These are phyloP conservation scores for Ceriagrion tenellum DNA, from an alignment of 2,888 invertebrate species.

Conservation along the genomic window DNA sequence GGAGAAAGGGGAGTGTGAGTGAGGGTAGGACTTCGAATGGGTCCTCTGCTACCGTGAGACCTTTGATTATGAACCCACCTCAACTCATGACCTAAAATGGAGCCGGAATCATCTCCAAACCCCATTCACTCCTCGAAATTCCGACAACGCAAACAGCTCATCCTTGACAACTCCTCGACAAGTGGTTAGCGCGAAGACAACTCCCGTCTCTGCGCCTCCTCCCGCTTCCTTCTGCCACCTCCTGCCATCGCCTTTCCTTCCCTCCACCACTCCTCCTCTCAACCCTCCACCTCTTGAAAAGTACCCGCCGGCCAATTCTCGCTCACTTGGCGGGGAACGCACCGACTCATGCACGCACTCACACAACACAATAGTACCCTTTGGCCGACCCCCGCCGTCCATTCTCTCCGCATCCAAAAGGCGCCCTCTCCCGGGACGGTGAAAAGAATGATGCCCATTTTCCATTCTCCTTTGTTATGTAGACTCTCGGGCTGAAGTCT, in stretches of 20 bases:
- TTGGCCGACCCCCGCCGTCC: not conserved
- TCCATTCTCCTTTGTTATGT: too few species aligned
- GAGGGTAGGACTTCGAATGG: not conserved
- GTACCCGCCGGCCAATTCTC: not conserved
- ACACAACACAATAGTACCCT: not conserved
- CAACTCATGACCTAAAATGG: slow-evolving; percentile 40
- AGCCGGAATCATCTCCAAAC: slow-evolving; percentile 44
- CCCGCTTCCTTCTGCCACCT: not conserved
- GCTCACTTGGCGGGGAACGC: not conserved
- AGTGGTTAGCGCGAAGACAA: slow-evolving; percentile 46
- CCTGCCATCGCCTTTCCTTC: not conserved
- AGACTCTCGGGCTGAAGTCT: too few species aligned
- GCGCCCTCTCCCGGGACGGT: not conserved
- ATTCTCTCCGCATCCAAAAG: not conserved
- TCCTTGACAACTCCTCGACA: slow-evolving; percentile 59
- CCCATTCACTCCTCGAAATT: slow-evolving; percentile 38
- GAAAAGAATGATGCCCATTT: not conserved
- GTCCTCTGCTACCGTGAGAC: not conserved
- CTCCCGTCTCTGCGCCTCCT: not conserved
- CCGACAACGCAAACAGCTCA: slow-evolving; percentile 34
- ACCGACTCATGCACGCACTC: not conserved
- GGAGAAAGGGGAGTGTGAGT: not conserved
- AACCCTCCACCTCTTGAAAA: not conserved
- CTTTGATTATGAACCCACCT: slow-evolving; percentile 8
- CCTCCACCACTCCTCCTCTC: not conserved